Base-by-base conservation (phyloP, 1,140 invertebrate species). In the Adelges cooleyi region DNA sequence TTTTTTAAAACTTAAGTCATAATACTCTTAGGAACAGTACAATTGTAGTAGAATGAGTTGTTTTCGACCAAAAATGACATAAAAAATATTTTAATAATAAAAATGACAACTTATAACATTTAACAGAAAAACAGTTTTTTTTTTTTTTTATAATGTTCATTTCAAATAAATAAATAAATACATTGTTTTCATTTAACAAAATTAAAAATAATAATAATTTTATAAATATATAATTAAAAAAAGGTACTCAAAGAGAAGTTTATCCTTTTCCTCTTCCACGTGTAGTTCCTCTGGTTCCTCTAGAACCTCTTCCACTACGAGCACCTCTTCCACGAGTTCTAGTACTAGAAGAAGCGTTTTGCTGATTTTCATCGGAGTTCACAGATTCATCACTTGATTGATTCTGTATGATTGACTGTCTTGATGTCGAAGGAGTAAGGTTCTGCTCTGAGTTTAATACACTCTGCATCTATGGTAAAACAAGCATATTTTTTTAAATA, bases 241-340 rank as follows among this genome's bases (percentile, higher is more conserved):
- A 44, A 13, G 40, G 20, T 44, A 44, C 6, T 48, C 29, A 27
- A 6, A 62, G 33, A 10, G 10, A 23, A 33, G 49, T 53, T 17
- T 52, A 49, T 6, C 65, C 50, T 44, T 3, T 66, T 51, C 10
- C 48, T 38, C 48, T 49, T 18, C 51, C 51, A 15, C 65, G 33
- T 23, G 36, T 44, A 25, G 3, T 50, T 27, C 36, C 36, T 1
- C 22, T 53, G 15, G 36, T 15, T 18, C 13, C 22, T 53, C 40
- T 42, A n/a, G 50, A 10, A 27, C 1, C 25, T 44, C 53, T 54
- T 6, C 67, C 13, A 11, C 65, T 49, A 9, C 67, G 23, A 33
- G 25, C 27, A 50, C 65, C 27, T 29, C 67, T 42, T 25, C 66
- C 44, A 1, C 59, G 33, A 17, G 27, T 11, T 17, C 25, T 27